Evolutionary conservation across 1,140 invertebrate species (phyloP).

Genomic region (Drosophila novamexicana): DNA sequence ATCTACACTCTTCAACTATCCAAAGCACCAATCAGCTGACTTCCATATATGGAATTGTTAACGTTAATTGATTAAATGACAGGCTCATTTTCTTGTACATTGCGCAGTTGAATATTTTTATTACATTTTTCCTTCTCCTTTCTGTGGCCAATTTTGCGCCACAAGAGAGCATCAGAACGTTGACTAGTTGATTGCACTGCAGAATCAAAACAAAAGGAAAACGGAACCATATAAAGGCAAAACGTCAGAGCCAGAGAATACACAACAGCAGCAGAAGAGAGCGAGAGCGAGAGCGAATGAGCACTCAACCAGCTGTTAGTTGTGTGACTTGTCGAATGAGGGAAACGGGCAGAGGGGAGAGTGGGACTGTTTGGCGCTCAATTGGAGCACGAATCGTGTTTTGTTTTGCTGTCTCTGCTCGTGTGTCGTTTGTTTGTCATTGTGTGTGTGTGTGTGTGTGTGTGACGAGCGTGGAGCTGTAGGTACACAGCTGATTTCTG

Average conservation of each 20-base stretch:
- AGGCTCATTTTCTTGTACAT: not conserved
- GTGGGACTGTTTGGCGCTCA: slow-evolving; percentile 43
- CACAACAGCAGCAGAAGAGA: slow-evolving; percentile 33
- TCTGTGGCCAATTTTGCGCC: not conserved
- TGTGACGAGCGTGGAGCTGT: slow-evolving; percentile 56
- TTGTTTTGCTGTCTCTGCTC: slow-evolving; percentile 61
- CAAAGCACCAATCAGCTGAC: not conserved
- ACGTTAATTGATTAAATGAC: not conserved
- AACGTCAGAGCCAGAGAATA: slow-evolving; percentile 28
- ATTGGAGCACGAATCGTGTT: slow-evolving; percentile 53
- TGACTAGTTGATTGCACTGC: slow-evolving; percentile 19
- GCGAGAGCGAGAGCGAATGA: slow-evolving; percentile 15
- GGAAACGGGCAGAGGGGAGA: slow-evolving; percentile 3
- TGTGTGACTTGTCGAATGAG: slow-evolving; percentile 16
- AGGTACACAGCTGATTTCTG: slow-evolving; percentile 84
- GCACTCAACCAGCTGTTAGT: slow-evolving; percentile 67
- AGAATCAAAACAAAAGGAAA: slow-evolving; percentile 72
- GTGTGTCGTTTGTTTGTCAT: slow-evolving; percentile 34
- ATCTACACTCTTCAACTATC: slow-evolving; percentile 9
- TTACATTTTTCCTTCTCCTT: not conserved
- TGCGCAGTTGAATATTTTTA: slow-evolving; percentile 7
- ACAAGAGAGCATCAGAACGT: slow-evolving; percentile 23
- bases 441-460: slow-evolving; percentile 18
- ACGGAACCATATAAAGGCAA: slow-evolving; percentile 58
- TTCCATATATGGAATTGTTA: not conserved